These are phyloP conservation scores for Rhinophrynus dorsalis DNA, from an alignment of 2,797 vertebrate genomes.

Conservation along the genomic window DNA sequence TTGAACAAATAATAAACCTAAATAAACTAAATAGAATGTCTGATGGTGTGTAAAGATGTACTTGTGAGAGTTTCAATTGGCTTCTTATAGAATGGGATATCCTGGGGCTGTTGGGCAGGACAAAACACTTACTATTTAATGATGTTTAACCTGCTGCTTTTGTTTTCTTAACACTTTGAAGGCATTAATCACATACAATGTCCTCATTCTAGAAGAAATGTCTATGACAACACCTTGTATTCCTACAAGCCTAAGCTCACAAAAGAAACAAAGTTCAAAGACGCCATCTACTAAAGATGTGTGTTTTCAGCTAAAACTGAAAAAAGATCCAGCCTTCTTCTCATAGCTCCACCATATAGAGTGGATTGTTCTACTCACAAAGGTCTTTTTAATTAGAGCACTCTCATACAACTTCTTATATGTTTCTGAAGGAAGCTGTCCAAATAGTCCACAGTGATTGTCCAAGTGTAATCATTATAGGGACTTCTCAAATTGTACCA, in stretches of 20 bases:
- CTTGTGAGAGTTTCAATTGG: constrained; percentile 30
- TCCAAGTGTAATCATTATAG: constrained; percentile 13
- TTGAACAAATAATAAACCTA: not conserved
- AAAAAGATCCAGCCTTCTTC: constrained; percentile 52
- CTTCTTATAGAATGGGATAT: constrained; percentile 37
- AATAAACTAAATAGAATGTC: constrained; percentile 7
- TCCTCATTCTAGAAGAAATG: constrained; percentile 56
- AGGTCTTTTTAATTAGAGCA: constrained; percentile 59
- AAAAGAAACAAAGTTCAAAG: constrained; percentile 59
- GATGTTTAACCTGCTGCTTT: constrained; percentile 58
- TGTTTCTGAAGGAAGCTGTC: constrained; percentile 19
- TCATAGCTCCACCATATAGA: constrained; percentile 55
- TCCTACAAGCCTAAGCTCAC: constrained; percentile 57
- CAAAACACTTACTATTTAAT: constrained; percentile 48
- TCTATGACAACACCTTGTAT: constrained; percentile 56
- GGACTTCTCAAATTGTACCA: not conserved
- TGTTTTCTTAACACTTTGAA: constrained; percentile 64
- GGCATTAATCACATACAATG: constrained; percentile 61
- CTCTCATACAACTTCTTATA: constrained; percentile 28
- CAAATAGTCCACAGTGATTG: constrained; percentile 20
- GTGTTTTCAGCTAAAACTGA: constrained; percentile 52
- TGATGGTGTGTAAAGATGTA: constrained; percentile 26
- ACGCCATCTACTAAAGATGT: constrained; percentile 52
- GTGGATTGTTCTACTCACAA: constrained; percentile 39
- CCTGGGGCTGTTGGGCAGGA: constrained; percentile 39